Evolutionary conservation across 2,888 invertebrate species (phyloP), one percentile per base, ranked within the genome.

Genomic region (Holacanthella duospinosa): DNA sequence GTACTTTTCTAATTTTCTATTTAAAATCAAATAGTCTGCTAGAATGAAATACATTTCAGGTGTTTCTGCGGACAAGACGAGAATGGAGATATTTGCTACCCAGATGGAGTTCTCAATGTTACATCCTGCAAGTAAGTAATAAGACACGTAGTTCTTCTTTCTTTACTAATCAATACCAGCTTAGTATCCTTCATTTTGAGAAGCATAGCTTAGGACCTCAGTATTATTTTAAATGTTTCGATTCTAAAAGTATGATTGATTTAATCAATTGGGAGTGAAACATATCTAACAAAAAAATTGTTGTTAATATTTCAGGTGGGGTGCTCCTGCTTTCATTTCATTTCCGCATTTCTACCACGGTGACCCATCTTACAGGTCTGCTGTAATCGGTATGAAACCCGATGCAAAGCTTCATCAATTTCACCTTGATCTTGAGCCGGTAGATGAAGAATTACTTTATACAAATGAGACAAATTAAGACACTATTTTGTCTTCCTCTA

Each of bases 321-420:
- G 86, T 59, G 88, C 91, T n/a, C 92, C 93, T 0, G 85, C 87
- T 0, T 88, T 86, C 77, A 82, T 89, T 27, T 86, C 89, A 0
- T 84, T 85, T 72, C 92, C 93, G 0, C 91, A 93, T 76, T 91
- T 91, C 78, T 84, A 58, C 70, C 76, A 86, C 73, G 84, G 86
- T 0, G 88, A 89, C 77, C 80, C 82, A 0, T 79, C 79, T 67
- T 90, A 89, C 74, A 74, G 79, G 12, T 74, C 81, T 62, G 81
- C 81, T 44, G 80, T 93, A 0, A 78, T 78, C 0, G 91, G 91
- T 0, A 76, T 92, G 74, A 74, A 79, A 0, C 88, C 92, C 0
- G 78, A 82, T 0, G 78, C 82, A 59, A 79, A 81, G 0, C 80
- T 83, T 64, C 86, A 90, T 77, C 82, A 84, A 75, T 86, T 89